Percentiles rank a stretch among this genome's conserved stretches.
Conservation (phyloP, 2,888 invertebrate species). For the Drosophila monieri region DNA sequence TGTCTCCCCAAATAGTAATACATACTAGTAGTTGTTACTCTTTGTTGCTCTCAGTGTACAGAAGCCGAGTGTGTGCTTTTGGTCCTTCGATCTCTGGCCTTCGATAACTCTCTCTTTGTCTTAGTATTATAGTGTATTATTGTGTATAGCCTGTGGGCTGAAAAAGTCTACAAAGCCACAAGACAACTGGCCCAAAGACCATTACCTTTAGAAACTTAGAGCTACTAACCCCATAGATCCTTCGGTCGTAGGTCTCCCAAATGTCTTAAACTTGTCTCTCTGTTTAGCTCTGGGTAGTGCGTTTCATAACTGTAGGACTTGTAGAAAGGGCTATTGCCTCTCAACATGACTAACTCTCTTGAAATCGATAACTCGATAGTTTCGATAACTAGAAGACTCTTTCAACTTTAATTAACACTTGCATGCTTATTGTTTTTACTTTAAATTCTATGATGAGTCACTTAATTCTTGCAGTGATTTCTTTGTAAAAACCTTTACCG, state of each 20-base stretch:
- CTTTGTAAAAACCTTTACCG: too few relatives aligned
- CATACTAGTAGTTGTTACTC: conserved; percentile 5
- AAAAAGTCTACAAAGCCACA: conserved; percentile 17
- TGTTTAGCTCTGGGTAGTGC: not conserved
- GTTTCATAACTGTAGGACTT: not conserved
- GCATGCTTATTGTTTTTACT: not conserved
- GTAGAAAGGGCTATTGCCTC: not conserved
- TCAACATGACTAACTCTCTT: not conserved
- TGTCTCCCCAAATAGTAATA: conserved; percentile 9
- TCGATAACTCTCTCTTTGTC: not conserved
- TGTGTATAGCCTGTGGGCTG: conserved; percentile 4
- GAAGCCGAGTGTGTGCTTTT: not conserved
- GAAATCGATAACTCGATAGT: too few relatives aligned
- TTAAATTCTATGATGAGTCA: not conserved
- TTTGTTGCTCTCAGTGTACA: conserved; percentile 22
- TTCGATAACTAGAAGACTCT: too few relatives aligned
- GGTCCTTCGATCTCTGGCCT: conserved; percentile 9
- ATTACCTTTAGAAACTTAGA: not conserved
- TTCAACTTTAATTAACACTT: not conserved
- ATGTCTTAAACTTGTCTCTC: not conserved
- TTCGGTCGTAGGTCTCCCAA: not conserved
- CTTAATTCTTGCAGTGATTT: not conserved
- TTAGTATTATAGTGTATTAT: conserved; percentile 14
- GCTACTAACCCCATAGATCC: conserved; percentile 12
- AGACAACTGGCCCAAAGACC: conserved; percentile 18